Percentiles rank a stretch among this genome's conserved stretches.
Conservation (phyloP, 1,140 invertebrate species). For the Planococcus citri region DNA sequence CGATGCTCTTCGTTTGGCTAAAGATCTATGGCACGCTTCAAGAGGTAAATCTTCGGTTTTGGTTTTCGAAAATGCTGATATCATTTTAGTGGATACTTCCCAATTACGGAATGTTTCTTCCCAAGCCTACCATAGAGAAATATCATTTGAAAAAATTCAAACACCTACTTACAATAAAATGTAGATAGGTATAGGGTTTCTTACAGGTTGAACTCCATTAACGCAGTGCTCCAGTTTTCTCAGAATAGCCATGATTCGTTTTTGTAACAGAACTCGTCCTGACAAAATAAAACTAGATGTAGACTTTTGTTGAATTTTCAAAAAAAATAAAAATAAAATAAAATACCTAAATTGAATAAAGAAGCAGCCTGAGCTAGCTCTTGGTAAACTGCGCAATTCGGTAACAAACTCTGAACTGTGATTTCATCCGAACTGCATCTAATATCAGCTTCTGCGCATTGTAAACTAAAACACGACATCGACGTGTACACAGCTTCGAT, state of each 20-base stretch:
- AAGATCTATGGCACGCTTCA: conserved; percentile 66
- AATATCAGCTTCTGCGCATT: conserved; percentile 94
- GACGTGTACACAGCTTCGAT: conserved; percentile 89
- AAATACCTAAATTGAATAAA: conserved; percentile 76
- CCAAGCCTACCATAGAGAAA: too few relatives aligned
- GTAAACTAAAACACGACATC: conserved; percentile 87
- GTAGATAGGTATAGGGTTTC: conserved; percentile 29
- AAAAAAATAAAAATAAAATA: too few relatives aligned
- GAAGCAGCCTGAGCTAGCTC: conserved; percentile 84
- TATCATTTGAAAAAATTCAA: conserved; percentile 24
- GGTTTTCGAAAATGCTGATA: conserved; percentile 73
- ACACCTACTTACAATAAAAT: not conserved
- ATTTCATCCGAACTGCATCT: conserved; percentile 85
- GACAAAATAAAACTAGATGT: too few relatives aligned
- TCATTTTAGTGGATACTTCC: conserved; percentile 57
- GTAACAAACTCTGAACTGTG: conserved; percentile 73
- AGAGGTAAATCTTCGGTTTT: conserved; percentile 72
- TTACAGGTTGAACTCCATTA: conserved; percentile 75
- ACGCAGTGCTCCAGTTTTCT: conserved; percentile 91
- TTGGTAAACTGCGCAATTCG: conserved; percentile 87
- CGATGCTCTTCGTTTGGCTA: conserved; percentile 74
- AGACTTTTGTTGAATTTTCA: too few relatives aligned
- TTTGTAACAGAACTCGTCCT: conserved; percentile 82
- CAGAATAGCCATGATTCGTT: conserved; percentile 83
- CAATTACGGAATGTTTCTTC: conserved; percentile 89